Evolutionary conservation across 2,113 vertebrate species (phyloP).

Genomic region (Stegastes partitus): DNA sequence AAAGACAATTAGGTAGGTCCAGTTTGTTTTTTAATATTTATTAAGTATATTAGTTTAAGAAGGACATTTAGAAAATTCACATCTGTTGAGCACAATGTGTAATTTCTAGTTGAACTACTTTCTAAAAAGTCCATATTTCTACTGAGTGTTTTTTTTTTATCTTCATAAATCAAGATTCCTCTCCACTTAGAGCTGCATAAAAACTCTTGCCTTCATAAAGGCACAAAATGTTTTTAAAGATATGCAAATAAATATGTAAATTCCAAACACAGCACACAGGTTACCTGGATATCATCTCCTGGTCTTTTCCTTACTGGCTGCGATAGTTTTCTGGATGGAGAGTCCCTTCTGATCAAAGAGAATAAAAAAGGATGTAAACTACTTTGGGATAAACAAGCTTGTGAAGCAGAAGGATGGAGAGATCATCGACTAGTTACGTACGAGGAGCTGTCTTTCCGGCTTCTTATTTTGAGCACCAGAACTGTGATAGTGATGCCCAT

Average conservation of each 20-base stretch:
- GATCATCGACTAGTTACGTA: constrained; percentile 61
- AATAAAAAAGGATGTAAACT: not conserved
- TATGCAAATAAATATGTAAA: constrained; percentile 5
- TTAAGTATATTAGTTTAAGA: too few species aligned
- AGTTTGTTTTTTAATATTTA: too few species aligned
- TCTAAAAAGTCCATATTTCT: too few species aligned
- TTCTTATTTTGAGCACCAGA: constrained; percentile 83
- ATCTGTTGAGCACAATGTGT: too few species aligned
- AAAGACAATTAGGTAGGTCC: too few species aligned
- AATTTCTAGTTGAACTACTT: too few species aligned
- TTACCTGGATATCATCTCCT: constrained; percentile 79
- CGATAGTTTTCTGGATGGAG: constrained; percentile 70
- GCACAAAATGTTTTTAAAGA: too few species aligned
- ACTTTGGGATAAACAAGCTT: not conserved
- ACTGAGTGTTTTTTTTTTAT: too few species aligned
- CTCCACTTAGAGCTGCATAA: too few species aligned
- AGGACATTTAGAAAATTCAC: too few species aligned
- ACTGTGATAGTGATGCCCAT: constrained; percentile 82
- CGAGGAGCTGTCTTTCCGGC: constrained; percentile 75
- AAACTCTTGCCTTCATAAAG: too few species aligned
- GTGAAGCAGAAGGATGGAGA: not conserved
- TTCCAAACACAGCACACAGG: not conserved
- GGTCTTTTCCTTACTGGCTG: constrained; percentile 75
- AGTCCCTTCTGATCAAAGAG: constrained; percentile 59
- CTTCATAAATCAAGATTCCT: too few species aligned